Evolutionary conservation across 1,140 invertebrate species (phyloP).

Genomic region (Drosophila gunungcola): DNA sequence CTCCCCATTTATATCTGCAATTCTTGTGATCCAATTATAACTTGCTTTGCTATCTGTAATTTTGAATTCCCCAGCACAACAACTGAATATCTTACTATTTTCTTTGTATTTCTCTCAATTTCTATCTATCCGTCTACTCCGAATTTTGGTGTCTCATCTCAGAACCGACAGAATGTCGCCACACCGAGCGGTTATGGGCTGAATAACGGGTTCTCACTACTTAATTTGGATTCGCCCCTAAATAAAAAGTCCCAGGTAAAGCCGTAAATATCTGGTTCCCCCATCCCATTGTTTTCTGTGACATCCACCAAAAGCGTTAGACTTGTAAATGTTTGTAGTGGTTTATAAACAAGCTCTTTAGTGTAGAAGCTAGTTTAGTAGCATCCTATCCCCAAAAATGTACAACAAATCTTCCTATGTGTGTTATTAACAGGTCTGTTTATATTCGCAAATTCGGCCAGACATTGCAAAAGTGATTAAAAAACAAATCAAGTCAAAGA

Average conservation of each 20-base stretch:
- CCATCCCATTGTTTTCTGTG: slow-evolving; percentile 6
- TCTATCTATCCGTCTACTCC: slow-evolving; percentile 23
- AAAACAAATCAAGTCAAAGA: no score
- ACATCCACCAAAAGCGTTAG: not conserved
- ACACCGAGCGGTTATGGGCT: slow-evolving; percentile 84
- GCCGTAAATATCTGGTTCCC: slow-evolving; percentile 19
- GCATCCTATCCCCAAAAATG: not conserved
- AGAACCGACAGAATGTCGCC: slow-evolving; percentile 87
- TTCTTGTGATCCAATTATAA: slow-evolving; percentile 8
- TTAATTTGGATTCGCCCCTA: slow-evolving; percentile 86
- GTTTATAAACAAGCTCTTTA: slow-evolving; percentile 1
- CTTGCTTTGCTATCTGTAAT: slow-evolving; percentile 8
- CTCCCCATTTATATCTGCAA: slow-evolving; percentile 3
- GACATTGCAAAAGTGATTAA: not conserved
- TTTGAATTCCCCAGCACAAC: slow-evolving; percentile 1
- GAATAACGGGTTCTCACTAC: slow-evolving; percentile 86
- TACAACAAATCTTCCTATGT: slow-evolving; percentile 3
- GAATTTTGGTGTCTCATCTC: slow-evolving; percentile 30
- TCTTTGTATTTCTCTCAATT: slow-evolving; percentile 28
- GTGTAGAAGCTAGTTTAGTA: slow-evolving; percentile 14
- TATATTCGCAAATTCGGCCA: not conserved
- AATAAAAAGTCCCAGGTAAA: slow-evolving; percentile 85
- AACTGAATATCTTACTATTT: slow-evolving; percentile 19
- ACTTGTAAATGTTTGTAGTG: slow-evolving; percentile 24
- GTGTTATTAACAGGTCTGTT: slow-evolving; percentile 8